phyloP scores from a whole-genome alignment of 2,888 invertebrate species.

The Conomelus anceps region DNA sequence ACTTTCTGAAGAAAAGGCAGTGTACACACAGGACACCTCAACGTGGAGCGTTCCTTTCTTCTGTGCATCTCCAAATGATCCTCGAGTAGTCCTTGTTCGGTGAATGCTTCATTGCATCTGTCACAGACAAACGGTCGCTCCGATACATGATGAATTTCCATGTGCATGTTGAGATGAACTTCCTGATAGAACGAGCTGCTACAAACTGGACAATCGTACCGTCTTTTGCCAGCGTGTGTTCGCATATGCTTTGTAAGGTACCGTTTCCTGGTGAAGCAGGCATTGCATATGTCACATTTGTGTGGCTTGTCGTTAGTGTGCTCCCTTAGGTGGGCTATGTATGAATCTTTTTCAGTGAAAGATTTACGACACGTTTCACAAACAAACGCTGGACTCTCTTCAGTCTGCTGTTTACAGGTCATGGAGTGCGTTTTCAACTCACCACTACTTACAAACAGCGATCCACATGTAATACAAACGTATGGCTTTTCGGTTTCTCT shows the following conservation, averaged over 20 bases:
- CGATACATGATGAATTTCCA: conserved; percentile 30
- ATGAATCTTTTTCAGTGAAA: conserved; percentile 50
- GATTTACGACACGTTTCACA: conserved; percentile 53
- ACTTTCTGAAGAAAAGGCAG: conserved; percentile 1
- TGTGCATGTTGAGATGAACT: background rate
- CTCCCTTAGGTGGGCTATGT: conserved; percentile 52
- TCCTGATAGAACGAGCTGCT: background rate
- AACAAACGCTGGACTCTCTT: conserved; percentile 47
- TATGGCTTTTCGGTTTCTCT: background rate
- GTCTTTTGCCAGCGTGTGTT: conserved; percentile 50
- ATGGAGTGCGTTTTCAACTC: conserved; percentile 1
- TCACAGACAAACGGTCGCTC: conserved; percentile 40
- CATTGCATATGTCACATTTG: conserved; percentile 48
- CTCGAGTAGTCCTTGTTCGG: conserved; percentile 34
- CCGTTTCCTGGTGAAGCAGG: conserved; percentile 54
- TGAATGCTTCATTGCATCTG: conserved; percentile 59
- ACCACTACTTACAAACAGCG: background rate
- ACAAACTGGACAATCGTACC: background rate
- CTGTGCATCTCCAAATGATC: conserved; percentile 6
- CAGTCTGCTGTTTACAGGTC: background rate
- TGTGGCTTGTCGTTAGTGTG: conserved; percentile 55
- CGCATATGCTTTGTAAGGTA: conserved; percentile 54
- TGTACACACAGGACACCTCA: background rate
- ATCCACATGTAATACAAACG: background rate
- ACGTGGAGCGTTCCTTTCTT: background rate